Evolutionary conservation across 2,888 invertebrate genomes (phyloP), one percentile per base, ranked within the genome.

Genomic region (Agapostemon virescens): DNA sequence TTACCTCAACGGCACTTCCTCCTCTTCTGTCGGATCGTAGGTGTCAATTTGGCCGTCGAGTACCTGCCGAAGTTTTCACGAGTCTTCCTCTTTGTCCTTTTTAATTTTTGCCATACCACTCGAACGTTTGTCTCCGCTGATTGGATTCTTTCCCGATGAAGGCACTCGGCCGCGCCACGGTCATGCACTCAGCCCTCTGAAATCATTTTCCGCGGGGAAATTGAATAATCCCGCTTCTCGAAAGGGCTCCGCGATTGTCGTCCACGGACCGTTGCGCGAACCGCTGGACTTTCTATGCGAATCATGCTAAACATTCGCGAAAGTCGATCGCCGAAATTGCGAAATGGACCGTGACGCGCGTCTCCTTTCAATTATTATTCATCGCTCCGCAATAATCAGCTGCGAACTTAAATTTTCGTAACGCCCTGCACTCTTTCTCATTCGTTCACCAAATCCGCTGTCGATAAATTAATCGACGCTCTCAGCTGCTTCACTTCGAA

Each of bases 1-100:
- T 90, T 87, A 89, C 89, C 86, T 89, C 84, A 82, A 79, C 78
- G 82, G 79, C 81, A 83, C 84, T 82, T 81, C 74, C 69, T 71
- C 79, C 81, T 68, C 81, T 81, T 84, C 75, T 81, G 79, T 85
- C 81, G 83, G 86, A 87, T 88, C 88, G 86, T 85, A 88, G 88
- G 90, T 89, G 90, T 90, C 90, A 89, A 90, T 89, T 89, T 87
- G 87, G 84, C 85, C 82, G 55, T 82, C 72, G 78, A 85, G 84
- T 81, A 85, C 75, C 79, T 70, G 84, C 77, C 83, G 83, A 83
- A 84, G 73, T 84, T 84, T 85, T 83, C 77, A 72, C 70, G 66
- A 79, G 77, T 81, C 77, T 80, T 78, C 74, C 75, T 77, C 77
- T 75, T 79, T 82, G 69, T 84, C 77, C 74, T 77, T 81, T 81